These are phyloP conservation scores for Calosoma granatense DNA, from an alignment of 1,140 invertebrate genomes.

Conservation along the genomic window DNA sequence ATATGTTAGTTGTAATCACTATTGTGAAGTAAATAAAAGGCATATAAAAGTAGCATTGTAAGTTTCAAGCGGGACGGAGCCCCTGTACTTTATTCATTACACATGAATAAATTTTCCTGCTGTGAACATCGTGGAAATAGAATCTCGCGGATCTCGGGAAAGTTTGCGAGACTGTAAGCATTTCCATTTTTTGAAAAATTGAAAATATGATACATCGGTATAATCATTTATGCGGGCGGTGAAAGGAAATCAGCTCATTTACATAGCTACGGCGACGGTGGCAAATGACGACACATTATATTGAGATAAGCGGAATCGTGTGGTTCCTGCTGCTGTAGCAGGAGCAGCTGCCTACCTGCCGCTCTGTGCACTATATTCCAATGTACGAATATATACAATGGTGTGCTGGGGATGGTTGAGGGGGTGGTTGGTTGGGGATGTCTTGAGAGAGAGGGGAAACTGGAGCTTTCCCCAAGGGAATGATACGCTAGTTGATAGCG, in stretches of 20 bases:
- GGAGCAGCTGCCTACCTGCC: too few relatives aligned
- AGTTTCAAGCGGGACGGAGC: neutral
- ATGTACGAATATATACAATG: too few relatives aligned
- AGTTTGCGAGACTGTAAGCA: neutral
- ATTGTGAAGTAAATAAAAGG: neutral
- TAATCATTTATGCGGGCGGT: slow-evolving; percentile 1
- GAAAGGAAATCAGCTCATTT: slow-evolving; percentile 4
- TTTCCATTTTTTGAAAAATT: slow-evolving; percentile 3
- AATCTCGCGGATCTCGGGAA: neutral
- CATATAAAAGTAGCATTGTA: neutral
- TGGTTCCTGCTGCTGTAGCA: too few relatives aligned
- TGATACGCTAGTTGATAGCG: too few relatives aligned
- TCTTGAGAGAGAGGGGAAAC: too few relatives aligned
- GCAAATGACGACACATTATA: slow-evolving; percentile 7
- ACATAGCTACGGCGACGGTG: slow-evolving; percentile 6
- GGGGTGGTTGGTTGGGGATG: too few relatives aligned
- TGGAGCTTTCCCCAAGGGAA: too few relatives aligned
- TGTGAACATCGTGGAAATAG: neutral
- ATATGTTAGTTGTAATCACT: too few relatives aligned
- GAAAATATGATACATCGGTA: slow-evolving; percentile 6
- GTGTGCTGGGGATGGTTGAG: too few relatives aligned
- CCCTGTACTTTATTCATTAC: neutral
- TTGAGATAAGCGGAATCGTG: slow-evolving; percentile 8
- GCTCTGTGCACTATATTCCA: too few relatives aligned
- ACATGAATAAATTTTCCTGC: neutral